Percentiles rank a stretch among this genome's conserved stretches.
phyloP scores from a whole-genome alignment of 1,140 invertebrate genomes.

The Drosophila chauvacae region DNA sequence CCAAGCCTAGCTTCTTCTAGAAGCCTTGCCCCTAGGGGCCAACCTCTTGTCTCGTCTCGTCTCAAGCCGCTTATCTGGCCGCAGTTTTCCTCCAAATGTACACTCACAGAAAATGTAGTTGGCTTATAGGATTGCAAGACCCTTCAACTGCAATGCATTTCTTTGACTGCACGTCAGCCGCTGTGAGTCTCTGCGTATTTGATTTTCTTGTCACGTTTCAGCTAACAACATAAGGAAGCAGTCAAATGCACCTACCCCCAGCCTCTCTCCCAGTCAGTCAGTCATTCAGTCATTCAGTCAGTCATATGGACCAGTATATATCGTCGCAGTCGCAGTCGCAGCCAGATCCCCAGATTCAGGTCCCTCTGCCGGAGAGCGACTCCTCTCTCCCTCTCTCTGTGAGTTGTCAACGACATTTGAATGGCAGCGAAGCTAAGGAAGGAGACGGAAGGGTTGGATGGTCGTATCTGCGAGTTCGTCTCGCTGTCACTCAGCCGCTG shows the following conservation, averaged over 20 bases:
- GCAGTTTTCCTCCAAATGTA: background rate
- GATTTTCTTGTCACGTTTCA: constrained; percentile 81
- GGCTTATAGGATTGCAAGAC: background rate
- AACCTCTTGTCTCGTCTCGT: background rate
- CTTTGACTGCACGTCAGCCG: constrained; percentile 15
- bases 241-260: constrained; percentile 60
- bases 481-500: constrained; percentile 68
- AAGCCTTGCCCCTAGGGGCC: background rate
- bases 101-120: constrained; percentile 5
- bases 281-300: constrained; percentile 35
- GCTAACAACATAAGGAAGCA: constrained; percentile 83
- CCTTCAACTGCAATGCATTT: background rate
- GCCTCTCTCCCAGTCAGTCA: constrained; percentile 26
- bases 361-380: background rate
- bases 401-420: constrained; percentile 76
- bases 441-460: background rate
- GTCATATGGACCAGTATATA: constrained; percentile 23
- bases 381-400: constrained; percentile 6
- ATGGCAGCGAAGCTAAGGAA: constrained; percentile 19
- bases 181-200: constrained; percentile 74
- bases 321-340: background rate
- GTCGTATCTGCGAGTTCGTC: constrained; percentile 67
- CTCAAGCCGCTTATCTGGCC: constrained; percentile 10
- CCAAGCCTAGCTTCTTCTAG: constrained; percentile 18
- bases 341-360: constrained; percentile 2